phyloP scores from a whole-genome alignment of 2,797 vertebrate genomes.

The Sebastes oblongus region DNA sequence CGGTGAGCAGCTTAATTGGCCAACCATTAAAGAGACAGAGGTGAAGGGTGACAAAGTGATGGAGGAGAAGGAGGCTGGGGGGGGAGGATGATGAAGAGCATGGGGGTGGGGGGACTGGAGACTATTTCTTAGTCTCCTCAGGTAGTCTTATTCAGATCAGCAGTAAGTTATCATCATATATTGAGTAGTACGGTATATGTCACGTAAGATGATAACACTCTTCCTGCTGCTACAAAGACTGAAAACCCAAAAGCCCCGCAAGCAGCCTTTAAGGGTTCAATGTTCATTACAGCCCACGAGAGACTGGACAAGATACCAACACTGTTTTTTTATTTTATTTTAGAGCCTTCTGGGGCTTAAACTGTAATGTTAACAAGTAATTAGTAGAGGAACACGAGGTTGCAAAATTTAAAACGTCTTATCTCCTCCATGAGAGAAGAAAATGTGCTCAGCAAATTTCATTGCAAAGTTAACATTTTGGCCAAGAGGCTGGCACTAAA shows the following conservation, averaged over 20 bases:
- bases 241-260: background rate
- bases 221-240: background rate
- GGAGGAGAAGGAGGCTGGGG: background rate
- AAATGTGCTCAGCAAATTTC: conserved; percentile 14
- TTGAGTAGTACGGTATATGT: background rate
- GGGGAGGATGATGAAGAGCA: no score
- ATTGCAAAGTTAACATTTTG: background rate
- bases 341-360: background rate
- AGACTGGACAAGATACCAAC: conserved; percentile 5
- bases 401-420: background rate
- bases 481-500: background rate
- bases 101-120: background rate
- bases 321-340: background rate
- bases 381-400: conserved; percentile 10
- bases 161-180: background rate
- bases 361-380: conserved; percentile 5
- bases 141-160: conserved; percentile 6
- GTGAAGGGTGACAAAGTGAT: conserved; percentile 28
- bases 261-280: background rate
- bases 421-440: background rate
- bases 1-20: conserved; percentile 47
- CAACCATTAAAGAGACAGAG: conserved; percentile 50
- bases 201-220: background rate
- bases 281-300: conserved; percentile 7
- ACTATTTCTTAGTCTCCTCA: conserved; percentile 4